Conservation (phyloP, 2,888 invertebrate genomes). For the Chorisops tibialis region DNA sequence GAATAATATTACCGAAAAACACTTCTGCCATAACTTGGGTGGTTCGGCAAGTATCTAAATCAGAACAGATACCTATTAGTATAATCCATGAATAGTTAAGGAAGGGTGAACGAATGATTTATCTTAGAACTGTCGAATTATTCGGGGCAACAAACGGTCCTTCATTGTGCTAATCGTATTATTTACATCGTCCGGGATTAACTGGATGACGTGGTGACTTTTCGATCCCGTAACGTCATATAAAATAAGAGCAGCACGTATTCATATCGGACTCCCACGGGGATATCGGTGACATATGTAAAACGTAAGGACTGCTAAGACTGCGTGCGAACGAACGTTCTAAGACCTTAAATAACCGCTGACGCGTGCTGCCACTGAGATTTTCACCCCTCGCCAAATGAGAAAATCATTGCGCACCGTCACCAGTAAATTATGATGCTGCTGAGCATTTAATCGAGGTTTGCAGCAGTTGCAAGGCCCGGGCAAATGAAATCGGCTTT, state of each 20-base stretch:
- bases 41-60: no score
- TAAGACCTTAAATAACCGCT: conserved; percentile 48
- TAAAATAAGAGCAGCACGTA: not conserved
- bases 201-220: conserved; percentile 46
- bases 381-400: conserved; percentile 17
- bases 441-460: conserved; percentile 12
- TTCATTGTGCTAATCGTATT: conserved; percentile 50
- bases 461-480: conserved; percentile 6
- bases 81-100: no score
- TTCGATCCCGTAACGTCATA: conserved; percentile 17
- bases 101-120: no score
- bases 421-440: conserved; percentile 24
- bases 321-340: conserved; percentile 40
- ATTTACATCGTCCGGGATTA: conserved; percentile 53
- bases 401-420: conserved; percentile 22
- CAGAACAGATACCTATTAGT: no score
- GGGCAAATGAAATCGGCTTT: conserved; percentile 5
- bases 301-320: conserved; percentile 44
- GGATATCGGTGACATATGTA: conserved; percentile 54
- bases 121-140: not conserved
- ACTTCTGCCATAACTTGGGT: no score
- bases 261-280: conserved; percentile 48
- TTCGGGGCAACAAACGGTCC: conserved; percentile 25
- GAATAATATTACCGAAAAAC: not conserved
- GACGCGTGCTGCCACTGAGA: conserved; percentile 42